A percentile compares a stretch with the other conserved stretches of the same genome.
These are phyloP conservation scores for Steinernema hermaphroditum DNA, from an alignment of 2,888 invertebrate species.

Conservation along the genomic window DNA sequence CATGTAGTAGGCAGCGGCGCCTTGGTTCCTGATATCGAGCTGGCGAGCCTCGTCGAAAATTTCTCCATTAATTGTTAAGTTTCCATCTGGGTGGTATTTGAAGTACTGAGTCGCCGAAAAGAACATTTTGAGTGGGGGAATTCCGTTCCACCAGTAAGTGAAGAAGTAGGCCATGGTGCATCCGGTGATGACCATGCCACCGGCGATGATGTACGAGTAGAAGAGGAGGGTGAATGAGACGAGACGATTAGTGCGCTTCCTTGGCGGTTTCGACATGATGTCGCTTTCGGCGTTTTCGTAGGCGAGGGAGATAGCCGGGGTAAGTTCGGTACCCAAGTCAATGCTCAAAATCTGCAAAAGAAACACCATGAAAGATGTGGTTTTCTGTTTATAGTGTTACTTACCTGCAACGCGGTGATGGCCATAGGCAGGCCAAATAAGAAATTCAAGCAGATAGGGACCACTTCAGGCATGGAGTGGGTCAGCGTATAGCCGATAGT, in stretches of 20 bases:
- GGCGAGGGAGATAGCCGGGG: conserved; percentile 44
- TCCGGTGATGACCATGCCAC: conserved; percentile 33
- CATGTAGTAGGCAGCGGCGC: conserved; percentile 49
- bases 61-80: conserved; percentile 36
- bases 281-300: conserved; percentile 45
- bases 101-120: background rate
- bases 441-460: conserved; percentile 35
- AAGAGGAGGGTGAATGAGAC: conserved; percentile 33
- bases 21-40: conserved; percentile 43
- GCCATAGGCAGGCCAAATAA: conserved; percentile 33
- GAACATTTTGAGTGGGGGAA: background rate
- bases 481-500: conserved; percentile 45
- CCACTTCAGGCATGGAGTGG: conserved; percentile 36
- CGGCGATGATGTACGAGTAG: conserved; percentile 36
- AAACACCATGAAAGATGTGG: too few species aligned
- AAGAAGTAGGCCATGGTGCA: conserved; percentile 36
- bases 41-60: conserved; percentile 40
- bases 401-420: conserved; percentile 28
- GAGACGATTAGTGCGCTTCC: conserved; percentile 36
- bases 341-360: conserved; percentile 42
- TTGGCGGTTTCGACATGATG: conserved; percentile 46
- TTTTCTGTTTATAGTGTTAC: too few species aligned
- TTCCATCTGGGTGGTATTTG: background rate
- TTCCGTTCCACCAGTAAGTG: conserved; percentile 35
- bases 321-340: conserved; percentile 45